Evolutionary conservation across 1,140 invertebrate species (phyloP).

Genomic region (Trichonephila inaurata): DNA sequence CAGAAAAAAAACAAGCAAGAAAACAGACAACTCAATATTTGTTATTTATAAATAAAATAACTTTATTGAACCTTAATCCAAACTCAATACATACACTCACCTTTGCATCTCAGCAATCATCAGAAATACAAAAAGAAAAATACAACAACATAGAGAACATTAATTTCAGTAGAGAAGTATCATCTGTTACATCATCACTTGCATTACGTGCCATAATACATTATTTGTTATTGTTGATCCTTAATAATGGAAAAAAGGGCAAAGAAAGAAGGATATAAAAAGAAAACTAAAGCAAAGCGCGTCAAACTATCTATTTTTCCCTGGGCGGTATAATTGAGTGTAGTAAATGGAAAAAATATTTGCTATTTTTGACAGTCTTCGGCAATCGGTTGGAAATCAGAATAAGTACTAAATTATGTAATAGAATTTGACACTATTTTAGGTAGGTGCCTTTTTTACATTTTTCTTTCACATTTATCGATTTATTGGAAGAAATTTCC

Average conservation of each 20-base stretch:
- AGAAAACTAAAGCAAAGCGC: not conserved
- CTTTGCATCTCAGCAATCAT: constrained; percentile 13
- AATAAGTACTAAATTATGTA: constrained; percentile 31
- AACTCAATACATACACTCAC: constrained; percentile 56
- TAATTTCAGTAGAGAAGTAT: constrained; percentile 8
- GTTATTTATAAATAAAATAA: constrained; percentile 45
- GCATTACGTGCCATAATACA: constrained; percentile 52
- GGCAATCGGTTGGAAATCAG: constrained; percentile 34
- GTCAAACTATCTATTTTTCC: constrained; percentile 51
- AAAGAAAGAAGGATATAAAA: not conserved
- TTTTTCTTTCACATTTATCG: constrained; percentile 29
- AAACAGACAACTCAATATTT: constrained; percentile 15
- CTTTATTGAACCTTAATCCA: constrained; percentile 67
- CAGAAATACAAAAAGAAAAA: constrained; percentile 29
- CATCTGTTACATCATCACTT: constrained; percentile 45
- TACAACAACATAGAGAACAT: not conserved
- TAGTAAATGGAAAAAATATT: constrained; percentile 24
- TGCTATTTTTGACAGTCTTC: constrained; percentile 32
- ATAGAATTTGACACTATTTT: constrained; percentile 71
- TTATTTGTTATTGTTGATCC: constrained; percentile 3
- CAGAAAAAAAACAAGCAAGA: constrained; percentile 1
- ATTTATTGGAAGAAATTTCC: constrained; percentile 56
- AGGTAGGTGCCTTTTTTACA: not conserved
- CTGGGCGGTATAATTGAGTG: constrained; percentile 28
- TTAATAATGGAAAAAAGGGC: not conserved